Evolutionary conservation across 2,888 invertebrate species (phyloP), one percentile per base, ranked within the genome.

Genomic region (Callyntrura sp.): DNA sequence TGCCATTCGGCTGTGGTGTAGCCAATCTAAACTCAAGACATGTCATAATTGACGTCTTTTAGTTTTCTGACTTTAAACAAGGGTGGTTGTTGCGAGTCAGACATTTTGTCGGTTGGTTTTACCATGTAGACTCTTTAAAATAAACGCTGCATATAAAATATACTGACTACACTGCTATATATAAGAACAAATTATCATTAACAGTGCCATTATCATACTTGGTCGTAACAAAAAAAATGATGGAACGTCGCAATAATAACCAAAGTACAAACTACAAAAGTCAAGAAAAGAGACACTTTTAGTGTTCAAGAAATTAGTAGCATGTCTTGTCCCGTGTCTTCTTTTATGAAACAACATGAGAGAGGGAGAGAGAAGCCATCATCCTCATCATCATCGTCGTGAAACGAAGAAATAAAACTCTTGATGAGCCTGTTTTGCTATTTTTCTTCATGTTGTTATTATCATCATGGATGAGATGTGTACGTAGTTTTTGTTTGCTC

Each of bases 1-100:
- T 20, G 17, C 81, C 57, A 81, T 81, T 81, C 57, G 60, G 57
- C 60, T 81, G 81, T 60, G 25, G 62, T 48, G 48, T 48, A 82
- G 55, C 82, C 82, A 82, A 65, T 65, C 57, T 81, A n/a, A 51
- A 48, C 68, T 86, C 78, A 48, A 87, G 55, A 82, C 57, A 78
- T 70, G 70, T 70, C 68, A 65, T 87, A 87, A 87, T 81, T 87
- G 86, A 79, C 86, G 86, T 76, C 85, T 85, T 78, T 78, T 65
- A 85, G 78, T 78, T 85, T 85, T 78, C 85, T 85, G 20, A 78
- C 65, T 78, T 65, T 57, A 73, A 48, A 85, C n/a, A 48, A 78
- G 85, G 85, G 85, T 85, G 85, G 85, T 78, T 85, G 78, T 48
- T 73, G 70, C 3, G 48, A 45, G 78, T 43, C 23, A 85, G 73